These are phyloP conservation scores for Atlantisia rogersi DNA, from an alignment of 2,113 vertebrate genomes.

Conservation along the genomic window DNA sequence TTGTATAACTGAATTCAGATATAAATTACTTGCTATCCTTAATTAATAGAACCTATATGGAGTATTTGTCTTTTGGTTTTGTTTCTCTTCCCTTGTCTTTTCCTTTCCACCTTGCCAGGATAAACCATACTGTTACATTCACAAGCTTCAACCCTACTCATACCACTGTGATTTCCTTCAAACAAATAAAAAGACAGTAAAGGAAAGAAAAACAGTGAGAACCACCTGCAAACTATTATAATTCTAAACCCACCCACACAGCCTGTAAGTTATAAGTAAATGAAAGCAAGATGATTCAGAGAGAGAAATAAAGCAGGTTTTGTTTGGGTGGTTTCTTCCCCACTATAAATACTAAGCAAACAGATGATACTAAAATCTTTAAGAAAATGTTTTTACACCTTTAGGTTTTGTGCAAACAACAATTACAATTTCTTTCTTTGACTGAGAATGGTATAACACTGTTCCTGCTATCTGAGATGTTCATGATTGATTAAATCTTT, in stretches of 20 bases:
- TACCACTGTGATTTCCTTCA: slow-evolving; percentile 71
- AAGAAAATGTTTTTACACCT: not conserved
- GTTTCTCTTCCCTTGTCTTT: slow-evolving; percentile 38
- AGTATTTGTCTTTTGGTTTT: not conserved
- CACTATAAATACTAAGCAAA: not conserved
- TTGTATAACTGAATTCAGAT: slow-evolving; percentile 6
- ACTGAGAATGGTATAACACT: not conserved
- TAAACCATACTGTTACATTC: slow-evolving; percentile 59
- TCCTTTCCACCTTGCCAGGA: slow-evolving; percentile 62
- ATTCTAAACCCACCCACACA: slow-evolving; percentile 52
- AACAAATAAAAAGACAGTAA: slow-evolving; percentile 68
- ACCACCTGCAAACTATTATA: slow-evolving; percentile 72
- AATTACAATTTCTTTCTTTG: not conserved
- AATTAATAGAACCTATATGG: slow-evolving; percentile 57
- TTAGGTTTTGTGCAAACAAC: not conserved
- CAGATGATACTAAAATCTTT: not conserved
- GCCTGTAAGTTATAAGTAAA: slow-evolving; percentile 26
- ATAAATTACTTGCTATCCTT: slow-evolving; percentile 41
- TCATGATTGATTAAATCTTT: not conserved
- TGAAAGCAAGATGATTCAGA: slow-evolving; percentile 31
- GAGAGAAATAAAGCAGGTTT: not conserved
- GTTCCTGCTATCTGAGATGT: not conserved
- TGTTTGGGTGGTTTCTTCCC: not conserved
- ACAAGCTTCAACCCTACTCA: slow-evolving; percentile 50
- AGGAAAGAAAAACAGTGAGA: slow-evolving; percentile 62